These are phyloP conservation scores for Microctonus aethiopoides DNA, from an alignment of 2,888 invertebrate species.

Conservation along the genomic window DNA sequence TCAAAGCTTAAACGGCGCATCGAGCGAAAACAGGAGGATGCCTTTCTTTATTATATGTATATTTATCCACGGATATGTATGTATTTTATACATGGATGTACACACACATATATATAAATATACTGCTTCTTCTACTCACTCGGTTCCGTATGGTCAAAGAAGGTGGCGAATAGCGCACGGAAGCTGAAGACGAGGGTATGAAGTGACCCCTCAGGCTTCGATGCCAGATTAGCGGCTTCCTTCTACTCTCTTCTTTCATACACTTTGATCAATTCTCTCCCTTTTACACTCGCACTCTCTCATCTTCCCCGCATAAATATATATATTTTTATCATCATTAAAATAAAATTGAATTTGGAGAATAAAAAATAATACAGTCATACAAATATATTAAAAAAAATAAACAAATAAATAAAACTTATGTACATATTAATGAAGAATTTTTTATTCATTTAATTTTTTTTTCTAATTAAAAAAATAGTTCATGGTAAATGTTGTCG, in stretches of 20 bases:
- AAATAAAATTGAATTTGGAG: neutral
- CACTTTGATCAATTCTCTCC: conserved; percentile 7
- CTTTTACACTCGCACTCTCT: neutral
- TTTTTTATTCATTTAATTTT: neutral
- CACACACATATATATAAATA: conserved; percentile 12
- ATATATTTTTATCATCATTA: neutral
- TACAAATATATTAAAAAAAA: too few relatives aligned
- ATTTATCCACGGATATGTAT: too few relatives aligned
- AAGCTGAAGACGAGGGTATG: conserved; percentile 41
- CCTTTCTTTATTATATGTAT: too few relatives aligned
- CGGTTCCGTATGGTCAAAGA: neutral
- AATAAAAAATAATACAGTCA: neutral
- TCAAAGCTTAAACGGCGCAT: conserved; percentile 34
- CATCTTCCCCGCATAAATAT: neutral
- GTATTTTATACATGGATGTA: conserved; percentile 9
- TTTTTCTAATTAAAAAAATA: neutral
- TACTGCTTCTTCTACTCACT: neutral
- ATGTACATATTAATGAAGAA: too few relatives aligned
- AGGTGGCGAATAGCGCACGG: conserved; percentile 36
- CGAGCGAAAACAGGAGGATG: conserved; percentile 20
- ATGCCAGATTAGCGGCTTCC: conserved; percentile 57
- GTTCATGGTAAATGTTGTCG: conserved; percentile 5
- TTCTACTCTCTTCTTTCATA: conserved; percentile 28
- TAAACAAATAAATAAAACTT: neutral
- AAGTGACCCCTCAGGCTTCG: conserved; percentile 53